These are phyloP conservation scores for Potamarius usumacintae DNA, from an alignment of 2,113 vertebrate species.

Conservation along the genomic window DNA sequence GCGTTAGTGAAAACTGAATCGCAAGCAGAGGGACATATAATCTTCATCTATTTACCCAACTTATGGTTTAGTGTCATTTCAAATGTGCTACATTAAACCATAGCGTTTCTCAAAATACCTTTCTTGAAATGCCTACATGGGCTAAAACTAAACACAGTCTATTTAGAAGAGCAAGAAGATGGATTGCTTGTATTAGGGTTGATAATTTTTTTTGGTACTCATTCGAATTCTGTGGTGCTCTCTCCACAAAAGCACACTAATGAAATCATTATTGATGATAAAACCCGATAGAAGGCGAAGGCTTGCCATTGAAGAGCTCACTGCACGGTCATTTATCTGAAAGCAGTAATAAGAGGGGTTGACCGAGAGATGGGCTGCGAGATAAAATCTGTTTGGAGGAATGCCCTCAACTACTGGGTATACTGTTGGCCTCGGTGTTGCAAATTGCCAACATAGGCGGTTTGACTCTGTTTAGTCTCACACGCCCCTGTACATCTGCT, in stretches of 20 bases:
- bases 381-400: conserved; percentile 3
- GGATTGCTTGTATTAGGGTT: conserved; percentile 9
- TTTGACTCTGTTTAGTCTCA: conserved; percentile 37
- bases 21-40: not conserved
- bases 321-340: conserved; percentile 27
- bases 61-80: not conserved
- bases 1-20: not conserved
- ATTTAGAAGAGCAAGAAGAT: conserved; percentile 10
- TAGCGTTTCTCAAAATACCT: not conserved
- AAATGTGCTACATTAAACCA: not conserved
- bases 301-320: conserved; percentile 56
- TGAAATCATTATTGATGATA: conserved; percentile 59
- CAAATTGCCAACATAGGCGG: conserved; percentile 4
- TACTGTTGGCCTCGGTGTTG: conserved; percentile 15
- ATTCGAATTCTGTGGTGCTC: conserved; percentile 47
- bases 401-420: not conserved
- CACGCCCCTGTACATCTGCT: not conserved
- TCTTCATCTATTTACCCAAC: not conserved
- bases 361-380: not conserved
- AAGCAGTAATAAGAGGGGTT: conserved; percentile 37
- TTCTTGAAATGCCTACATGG: not conserved
- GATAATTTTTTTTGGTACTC: conserved; percentile 7
- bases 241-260: conserved; percentile 61
- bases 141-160: conserved; percentile 8
- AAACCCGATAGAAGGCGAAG: conserved; percentile 62